Evolutionary conservation across 2,888 invertebrate genomes (phyloP).

Genomic region (Clostera curtula): DNA sequence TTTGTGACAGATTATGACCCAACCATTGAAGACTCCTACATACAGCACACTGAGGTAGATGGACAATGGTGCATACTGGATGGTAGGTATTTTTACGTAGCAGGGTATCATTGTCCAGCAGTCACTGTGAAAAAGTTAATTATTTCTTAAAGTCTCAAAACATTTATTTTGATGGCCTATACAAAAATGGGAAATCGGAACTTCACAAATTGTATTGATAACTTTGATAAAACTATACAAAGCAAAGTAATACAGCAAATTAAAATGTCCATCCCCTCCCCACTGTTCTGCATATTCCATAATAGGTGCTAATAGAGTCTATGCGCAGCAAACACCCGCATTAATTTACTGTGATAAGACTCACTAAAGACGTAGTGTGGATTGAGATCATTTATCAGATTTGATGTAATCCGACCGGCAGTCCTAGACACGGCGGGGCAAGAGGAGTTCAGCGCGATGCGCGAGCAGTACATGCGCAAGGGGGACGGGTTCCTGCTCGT

Average conservation of each 20-base stretch:
- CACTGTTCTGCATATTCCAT: no score
- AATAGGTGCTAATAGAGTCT: no score
- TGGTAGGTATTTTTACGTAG: slow-evolving; percentile 70
- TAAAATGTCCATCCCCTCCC: no score
- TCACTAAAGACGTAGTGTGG: neutral
- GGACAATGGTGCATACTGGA: slow-evolving; percentile 93
- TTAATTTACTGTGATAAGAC: no score
- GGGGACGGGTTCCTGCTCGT: slow-evolving; percentile 95
- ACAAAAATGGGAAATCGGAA: no score
- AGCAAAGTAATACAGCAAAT: no score
- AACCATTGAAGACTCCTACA: slow-evolving; percentile 96
- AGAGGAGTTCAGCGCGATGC: slow-evolving; percentile 97
- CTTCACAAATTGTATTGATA: no score
- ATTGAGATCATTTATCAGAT: neutral
- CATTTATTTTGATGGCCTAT: no score
- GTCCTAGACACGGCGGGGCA: slow-evolving; percentile 96
- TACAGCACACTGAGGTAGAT: slow-evolving; percentile 95
- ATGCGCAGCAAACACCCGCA: no score
- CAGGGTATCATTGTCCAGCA: neutral
- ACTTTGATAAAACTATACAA: no score
- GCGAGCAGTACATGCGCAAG: slow-evolving; percentile 94
- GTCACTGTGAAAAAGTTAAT: no score
- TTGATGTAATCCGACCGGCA: slow-evolving; percentile 34
- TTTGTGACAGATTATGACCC: slow-evolving; percentile 97
- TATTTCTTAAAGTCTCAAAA: no score